phyloP scores from a whole-genome alignment of 2,888 invertebrate species.

The Sympetrum striolatum region DNA sequence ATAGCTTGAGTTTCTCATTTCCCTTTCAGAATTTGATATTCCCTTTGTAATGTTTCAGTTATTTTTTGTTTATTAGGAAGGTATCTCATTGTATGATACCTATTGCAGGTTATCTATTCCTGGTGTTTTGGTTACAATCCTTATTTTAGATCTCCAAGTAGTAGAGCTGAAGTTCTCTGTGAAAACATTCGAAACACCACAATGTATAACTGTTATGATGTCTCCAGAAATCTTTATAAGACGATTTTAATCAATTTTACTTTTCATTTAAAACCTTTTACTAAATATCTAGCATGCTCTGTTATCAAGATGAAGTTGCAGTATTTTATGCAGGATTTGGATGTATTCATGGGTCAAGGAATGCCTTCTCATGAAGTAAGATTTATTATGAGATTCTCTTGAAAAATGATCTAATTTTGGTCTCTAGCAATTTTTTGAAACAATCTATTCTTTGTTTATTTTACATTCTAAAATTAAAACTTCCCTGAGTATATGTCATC shows the following conservation, averaged over 20 bases:
- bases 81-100: neutral
- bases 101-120: neutral
- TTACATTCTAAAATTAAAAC: no score
- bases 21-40: neutral
- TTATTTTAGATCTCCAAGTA: slow-evolving; percentile 18
- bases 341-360: no score
- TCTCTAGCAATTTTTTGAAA: neutral
- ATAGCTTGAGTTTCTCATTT: neutral
- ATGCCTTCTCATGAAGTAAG: no score
- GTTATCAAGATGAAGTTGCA: neutral
- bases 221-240: neutral
- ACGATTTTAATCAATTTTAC: neutral
- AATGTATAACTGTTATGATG: neutral
- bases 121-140: neutral
- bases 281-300: neutral
- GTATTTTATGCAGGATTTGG: neutral
- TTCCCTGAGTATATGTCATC: neutral
- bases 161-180: neutral
- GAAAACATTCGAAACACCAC: neutral
- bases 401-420: neutral
- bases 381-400: neutral
- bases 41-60: neutral
- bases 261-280: neutral
- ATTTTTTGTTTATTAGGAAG: neutral
- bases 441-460: neutral